Percentiles rank a stretch among this genome's conserved stretches.
These are phyloP conservation scores for Galeopterus variegatus DNA, from an alignment of 2,113 vertebrate species.

Conservation along the genomic window DNA sequence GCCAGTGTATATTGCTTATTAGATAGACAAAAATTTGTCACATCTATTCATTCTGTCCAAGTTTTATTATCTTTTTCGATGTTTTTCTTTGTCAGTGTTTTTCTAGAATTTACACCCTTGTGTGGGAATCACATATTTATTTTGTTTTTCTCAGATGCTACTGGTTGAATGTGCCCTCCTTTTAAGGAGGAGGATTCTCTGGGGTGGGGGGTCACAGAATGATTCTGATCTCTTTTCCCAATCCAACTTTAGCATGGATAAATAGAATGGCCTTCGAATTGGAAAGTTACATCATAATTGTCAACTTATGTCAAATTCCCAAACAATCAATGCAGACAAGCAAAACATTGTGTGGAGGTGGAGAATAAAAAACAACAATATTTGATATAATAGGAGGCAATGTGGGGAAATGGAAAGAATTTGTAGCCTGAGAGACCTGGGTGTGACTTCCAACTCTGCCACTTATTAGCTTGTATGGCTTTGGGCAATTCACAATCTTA, in stretches of 20 bases:
- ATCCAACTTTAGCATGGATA: not conserved
- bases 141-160: not conserved
- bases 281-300: not conserved
- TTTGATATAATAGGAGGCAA: not conserved
- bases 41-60: not conserved
- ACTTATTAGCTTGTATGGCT: not conserved
- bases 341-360: not conserved
- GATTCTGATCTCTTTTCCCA: not conserved
- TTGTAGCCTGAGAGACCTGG: not conserved
- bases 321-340: not conserved
- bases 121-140: not conserved
- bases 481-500: not conserved
- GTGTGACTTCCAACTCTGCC: not conserved
- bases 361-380: not conserved
- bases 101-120: not conserved
- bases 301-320: constrained; percentile 21
- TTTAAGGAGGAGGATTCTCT: not conserved
- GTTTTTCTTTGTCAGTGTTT: not conserved
- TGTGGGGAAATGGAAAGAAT: not conserved
- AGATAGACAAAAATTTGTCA: not conserved
- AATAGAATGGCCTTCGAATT: not conserved
- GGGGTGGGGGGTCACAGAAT: not conserved
- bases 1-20: not conserved
- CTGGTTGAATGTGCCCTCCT: not conserved
- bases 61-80: not conserved